Base-by-base conservation (phyloP, 2,113 vertebrate genomes). In the Antennarius striatus region DNA sequence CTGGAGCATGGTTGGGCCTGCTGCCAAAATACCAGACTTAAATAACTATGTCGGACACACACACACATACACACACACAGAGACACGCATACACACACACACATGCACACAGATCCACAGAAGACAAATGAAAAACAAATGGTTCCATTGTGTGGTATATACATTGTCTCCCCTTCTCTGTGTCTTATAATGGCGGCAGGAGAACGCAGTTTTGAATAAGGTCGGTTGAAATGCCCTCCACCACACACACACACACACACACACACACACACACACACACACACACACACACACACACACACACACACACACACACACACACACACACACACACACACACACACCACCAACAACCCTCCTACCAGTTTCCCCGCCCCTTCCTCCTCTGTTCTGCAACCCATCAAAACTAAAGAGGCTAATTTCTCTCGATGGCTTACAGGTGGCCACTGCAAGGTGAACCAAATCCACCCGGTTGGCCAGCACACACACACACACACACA, bases 361-460 rank as follows among this genome's bases (percentile, higher is more conserved):
- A 56, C 79, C 63, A 77, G 75, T 82, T 75, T 83, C 84, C 68
- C 81, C 59, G 50, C 78, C 77, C 81, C 72, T 77, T 79, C 77
- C 72, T 75, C 57, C 73, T 70, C 67, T 77, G 86, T 70, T 89
- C 91, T 90, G 88, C 87, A 89, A 91, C 71, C 86, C 86, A 92
- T 92, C 91, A 91, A 80, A 75, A 72, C 81, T 88, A 89, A 91
- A 91, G 88, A 89, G 88, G 77, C 90, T 92, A 89, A 92, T 93
- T 93, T 92, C 80, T 84, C 68, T 77, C 50, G 90, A 93, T 92
- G 83, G 91, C 87, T 92, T 92, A 91, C 92, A 93, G 91, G 91
- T 93, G 91, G 91, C 87, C 89, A 62, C 69, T 82, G 88, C 88
- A 92, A 91, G 90, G 91, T 92, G 86, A 89, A 89, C 89, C 76